Base-by-base conservation (phyloP, 2,113 vertebrate species). In the Salvelinus fontinalis region DNA sequence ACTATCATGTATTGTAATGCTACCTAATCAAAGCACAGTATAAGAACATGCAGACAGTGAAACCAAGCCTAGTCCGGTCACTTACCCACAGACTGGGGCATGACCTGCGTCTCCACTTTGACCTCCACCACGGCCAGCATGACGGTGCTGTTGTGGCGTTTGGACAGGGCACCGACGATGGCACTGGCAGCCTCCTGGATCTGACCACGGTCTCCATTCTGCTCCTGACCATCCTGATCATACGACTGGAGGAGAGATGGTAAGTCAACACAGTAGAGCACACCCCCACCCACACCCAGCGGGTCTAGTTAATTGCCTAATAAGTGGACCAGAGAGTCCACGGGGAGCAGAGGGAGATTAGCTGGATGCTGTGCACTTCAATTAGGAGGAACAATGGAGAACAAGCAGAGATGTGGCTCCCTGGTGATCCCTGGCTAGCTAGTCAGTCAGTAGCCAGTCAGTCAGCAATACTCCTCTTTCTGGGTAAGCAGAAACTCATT, bases 81-180 rank as follows among this genome's bases (percentile, higher is more conserved):
- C 92, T 91, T 73, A 97, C 97, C 95, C 9, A 91, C 85, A 22
- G 94, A 85, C 64, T 89, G 81, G 3, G 92, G 88, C 69, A 91
- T 78, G 34, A 93, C 89, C 0, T 89, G 90, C 0, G 94, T 95
- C 88, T 97, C 96, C 76, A 98, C 93, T 80, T 97, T 97, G 82
- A 98, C 96, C 92, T 98, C 97, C 2, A 94, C 92, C 75, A 99
- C 89, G 0, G 97, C 96, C 76, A 95, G 81, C 89, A 98, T 94
- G 69, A 97, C 73, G 0, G 95, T 96, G 92, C 95, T 96, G 90
- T 99, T 99, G n/a, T 94, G 96, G 27, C 91, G 88, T 87, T 95
- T 96, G 3, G 95, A 96, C 81, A 99, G 92, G 1, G 95, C 93
- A 0, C 88, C 86, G n/a, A 97, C 95, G 29, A 99, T 92, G 74